Percentiles rank a stretch among this genome's conserved stretches.
Conservation (phyloP, 2,888 invertebrate genomes). For the Macaria liturata region DNA sequence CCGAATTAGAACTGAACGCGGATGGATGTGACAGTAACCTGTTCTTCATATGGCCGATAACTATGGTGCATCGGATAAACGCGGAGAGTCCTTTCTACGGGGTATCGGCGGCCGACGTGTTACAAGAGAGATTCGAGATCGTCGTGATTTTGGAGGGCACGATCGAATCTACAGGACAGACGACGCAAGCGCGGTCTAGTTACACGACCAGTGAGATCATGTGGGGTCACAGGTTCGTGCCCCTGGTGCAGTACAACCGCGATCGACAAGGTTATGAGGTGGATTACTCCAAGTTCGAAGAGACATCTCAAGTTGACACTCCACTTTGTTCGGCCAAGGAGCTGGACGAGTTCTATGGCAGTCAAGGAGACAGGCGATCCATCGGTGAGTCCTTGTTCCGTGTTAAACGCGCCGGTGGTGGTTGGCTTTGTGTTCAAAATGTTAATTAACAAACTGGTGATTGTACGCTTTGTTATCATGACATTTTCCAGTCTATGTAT, state of each 20-base stretch:
- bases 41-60: constrained; percentile 97
- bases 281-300: constrained; percentile 92
- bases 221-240: constrained; percentile 91
- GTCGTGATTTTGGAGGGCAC: constrained; percentile 93
- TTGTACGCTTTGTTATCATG: constrained; percentile 37
- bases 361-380: constrained; percentile 80
- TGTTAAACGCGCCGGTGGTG: constrained; percentile 53
- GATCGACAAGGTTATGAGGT: constrained; percentile 90
- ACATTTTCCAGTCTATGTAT: constrained; percentile 33
- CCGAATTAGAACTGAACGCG: constrained; percentile 87
- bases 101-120: constrained; percentile 91
- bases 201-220: constrained; percentile 90
- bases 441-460: constrained; percentile 46
- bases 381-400: constrained; percentile 75
- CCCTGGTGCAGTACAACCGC: constrained; percentile 89
- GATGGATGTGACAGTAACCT: constrained; percentile 92
- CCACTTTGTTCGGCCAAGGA: constrained; percentile 89
- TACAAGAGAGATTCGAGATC: constrained; percentile 91
- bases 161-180: constrained; percentile 91
- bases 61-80: constrained; percentile 94
- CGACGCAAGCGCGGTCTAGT: constrained; percentile 89
- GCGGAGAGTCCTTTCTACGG: constrained; percentile 92
- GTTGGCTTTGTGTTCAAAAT: constrained; percentile 53
- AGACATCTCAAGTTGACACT: constrained; percentile 90
- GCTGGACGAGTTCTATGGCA: constrained; percentile 85